Evolutionary conservation across 2,888 invertebrate genomes (phyloP).

Genomic region (Odontothrips loti): DNA sequence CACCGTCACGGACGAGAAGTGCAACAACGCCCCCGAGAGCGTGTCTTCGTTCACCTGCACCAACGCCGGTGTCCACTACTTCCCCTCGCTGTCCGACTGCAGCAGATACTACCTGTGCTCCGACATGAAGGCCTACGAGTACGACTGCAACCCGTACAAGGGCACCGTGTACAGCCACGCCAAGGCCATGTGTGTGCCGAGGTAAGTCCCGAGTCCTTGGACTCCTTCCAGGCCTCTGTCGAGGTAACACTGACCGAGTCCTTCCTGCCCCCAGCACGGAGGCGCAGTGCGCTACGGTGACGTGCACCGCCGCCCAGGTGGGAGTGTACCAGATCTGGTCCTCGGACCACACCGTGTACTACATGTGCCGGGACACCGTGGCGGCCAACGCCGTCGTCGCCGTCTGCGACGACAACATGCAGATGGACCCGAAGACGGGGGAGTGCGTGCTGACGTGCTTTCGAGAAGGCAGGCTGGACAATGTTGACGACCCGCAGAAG

Average conservation of each 20-base stretch:
- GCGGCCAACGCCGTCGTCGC: not conserved
- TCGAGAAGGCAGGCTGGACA: not conserved
- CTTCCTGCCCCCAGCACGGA: not conserved
- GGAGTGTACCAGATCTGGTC: not conserved
- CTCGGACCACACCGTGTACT: not conserved
- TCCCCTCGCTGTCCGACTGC: not conserved
- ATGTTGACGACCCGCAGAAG: not conserved
- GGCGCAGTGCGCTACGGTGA: not conserved
- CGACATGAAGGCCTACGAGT: not conserved
- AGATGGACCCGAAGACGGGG: not conserved
- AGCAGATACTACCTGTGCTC: not conserved
- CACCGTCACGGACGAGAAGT: too few species aligned
- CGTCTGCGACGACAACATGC: not conserved
- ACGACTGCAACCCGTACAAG: not conserved
- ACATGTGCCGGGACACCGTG: not conserved
- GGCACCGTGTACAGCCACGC: not conserved
- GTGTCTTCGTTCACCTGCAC: not conserved
- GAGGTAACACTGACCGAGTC: too few species aligned
- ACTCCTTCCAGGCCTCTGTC: too few species aligned
- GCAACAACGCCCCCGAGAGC: not conserved
- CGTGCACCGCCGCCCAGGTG: not conserved
- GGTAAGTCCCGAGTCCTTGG: not conserved
- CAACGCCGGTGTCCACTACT: not conserved
- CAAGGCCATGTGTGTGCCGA: not conserved
- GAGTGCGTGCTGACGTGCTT: not conserved